Evolutionary conservation across 2,797 vertebrate species (phyloP).

Genomic region (Thalassophryne amazonica): DNA sequence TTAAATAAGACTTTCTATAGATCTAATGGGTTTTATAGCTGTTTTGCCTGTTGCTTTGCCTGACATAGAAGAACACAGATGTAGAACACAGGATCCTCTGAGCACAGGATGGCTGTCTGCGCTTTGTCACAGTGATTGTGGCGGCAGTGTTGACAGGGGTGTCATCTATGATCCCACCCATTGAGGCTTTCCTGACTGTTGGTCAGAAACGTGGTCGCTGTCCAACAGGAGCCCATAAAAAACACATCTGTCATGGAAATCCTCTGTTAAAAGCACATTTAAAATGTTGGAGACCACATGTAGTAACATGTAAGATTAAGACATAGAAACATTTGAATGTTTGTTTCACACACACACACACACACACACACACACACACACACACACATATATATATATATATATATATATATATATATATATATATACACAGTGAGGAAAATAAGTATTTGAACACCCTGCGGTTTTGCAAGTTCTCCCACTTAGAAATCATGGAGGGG

Average conservation of each 20-base stretch:
- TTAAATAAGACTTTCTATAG: constrained; percentile 34
- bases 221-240: constrained; percentile 37
- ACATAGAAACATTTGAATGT: neutral
- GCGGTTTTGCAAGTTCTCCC: no score
- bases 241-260: constrained; percentile 26
- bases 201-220: constrained; percentile 17
- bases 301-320: constrained; percentile 11
- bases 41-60: constrained; percentile 12
- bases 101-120: neutral
- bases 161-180: constrained; percentile 37
- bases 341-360: no score
- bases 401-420: no score
- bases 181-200: constrained; percentile 4
- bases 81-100: constrained; percentile 18
- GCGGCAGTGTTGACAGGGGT: constrained; percentile 49
- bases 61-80: constrained; percentile 32
- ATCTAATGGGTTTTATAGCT: constrained; percentile 46
- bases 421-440: no score
- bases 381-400: no score
- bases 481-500: no score
- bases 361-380: no score
- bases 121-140: constrained; percentile 41
- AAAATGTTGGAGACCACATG: neutral
- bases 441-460: no score
- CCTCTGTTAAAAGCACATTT: constrained; percentile 3